These are phyloP conservation scores for Oreohelix idahoensis DNA, from an alignment of 1,140 invertebrate genomes.

Conservation along the genomic window DNA sequence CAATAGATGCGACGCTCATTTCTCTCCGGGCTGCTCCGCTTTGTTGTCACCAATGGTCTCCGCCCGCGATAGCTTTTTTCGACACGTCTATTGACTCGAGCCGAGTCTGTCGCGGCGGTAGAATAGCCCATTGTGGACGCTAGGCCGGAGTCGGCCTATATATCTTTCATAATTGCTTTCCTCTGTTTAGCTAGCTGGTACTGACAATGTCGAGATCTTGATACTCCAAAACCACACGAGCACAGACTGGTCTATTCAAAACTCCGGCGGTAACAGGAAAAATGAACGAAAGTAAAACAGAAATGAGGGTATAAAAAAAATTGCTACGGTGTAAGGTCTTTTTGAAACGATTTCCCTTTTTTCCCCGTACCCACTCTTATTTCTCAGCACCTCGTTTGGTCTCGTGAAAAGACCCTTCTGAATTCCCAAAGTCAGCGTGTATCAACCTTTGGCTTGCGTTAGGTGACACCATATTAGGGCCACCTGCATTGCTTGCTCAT, in stretches of 20 bases:
- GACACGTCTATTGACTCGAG: background rate
- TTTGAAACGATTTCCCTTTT: background rate
- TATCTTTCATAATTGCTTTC: slow-evolving; percentile 25
- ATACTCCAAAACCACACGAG: slow-evolving; percentile 10
- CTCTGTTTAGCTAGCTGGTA: background rate
- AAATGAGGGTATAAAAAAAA: background rate
- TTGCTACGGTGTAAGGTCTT: background rate
- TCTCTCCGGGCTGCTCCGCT: background rate
- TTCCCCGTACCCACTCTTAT: background rate
- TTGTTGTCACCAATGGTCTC: background rate
- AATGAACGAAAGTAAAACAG: background rate
- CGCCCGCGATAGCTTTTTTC: slow-evolving; percentile 4
- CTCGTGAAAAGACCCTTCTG: background rate
- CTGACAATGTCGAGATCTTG: background rate
- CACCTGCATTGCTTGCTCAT: no score
- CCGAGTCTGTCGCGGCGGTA: background rate
- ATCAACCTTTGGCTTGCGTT: background rate
- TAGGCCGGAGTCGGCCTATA: slow-evolving; percentile 2
- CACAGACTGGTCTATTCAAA: background rate
- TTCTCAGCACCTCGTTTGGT: background rate
- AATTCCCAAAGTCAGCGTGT: background rate
- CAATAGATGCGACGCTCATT: background rate
- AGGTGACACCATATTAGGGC: background rate
- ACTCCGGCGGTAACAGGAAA: background rate
- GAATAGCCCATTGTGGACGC: background rate